Conservation (phyloP, 2,888 invertebrate species). For the Brachylomia viminalis region DNA sequence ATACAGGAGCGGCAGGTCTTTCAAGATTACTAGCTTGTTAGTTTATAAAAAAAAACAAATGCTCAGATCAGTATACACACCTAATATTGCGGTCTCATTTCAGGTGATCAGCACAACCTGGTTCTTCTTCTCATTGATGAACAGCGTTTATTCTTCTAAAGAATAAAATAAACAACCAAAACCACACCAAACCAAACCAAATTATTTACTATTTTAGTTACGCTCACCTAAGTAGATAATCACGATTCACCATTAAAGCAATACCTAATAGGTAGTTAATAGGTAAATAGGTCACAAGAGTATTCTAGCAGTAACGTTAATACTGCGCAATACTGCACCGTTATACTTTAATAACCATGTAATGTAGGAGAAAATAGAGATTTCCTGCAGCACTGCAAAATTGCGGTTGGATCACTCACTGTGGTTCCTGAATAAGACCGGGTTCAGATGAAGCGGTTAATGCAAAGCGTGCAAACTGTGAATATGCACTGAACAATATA, state of each 20-base stretch:
- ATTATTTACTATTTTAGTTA: not conserved
- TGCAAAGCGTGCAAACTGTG: not conserved
- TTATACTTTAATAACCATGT: slow-evolving; percentile 14
- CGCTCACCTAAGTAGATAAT: not conserved
- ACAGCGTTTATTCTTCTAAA: slow-evolving; percentile 64
- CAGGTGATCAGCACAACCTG: slow-evolving; percentile 73
- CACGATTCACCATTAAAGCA: not conserved
- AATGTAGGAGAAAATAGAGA: slow-evolving; percentile 34
- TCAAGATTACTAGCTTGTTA: not conserved
- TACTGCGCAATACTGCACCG: slow-evolving; percentile 3
- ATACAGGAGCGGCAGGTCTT: too few relatives aligned
- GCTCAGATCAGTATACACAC: not conserved
- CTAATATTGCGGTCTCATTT: not conserved
- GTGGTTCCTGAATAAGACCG: slow-evolving; percentile 44
- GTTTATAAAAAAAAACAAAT: not conserved
- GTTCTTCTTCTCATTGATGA: slow-evolving; percentile 73
- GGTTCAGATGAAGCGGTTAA: slow-evolving; percentile 23
- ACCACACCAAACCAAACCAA: not conserved
- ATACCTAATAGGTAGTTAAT: not conserved
- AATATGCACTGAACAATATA: not conserved
- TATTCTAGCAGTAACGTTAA: not conserved
- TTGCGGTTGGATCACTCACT: slow-evolving; percentile 55
- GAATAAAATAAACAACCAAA: slow-evolving; percentile 5
- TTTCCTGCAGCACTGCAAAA: slow-evolving; percentile 43
- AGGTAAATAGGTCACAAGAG: not conserved